Percentiles rank a stretch among this genome's conserved stretches.
These are phyloP conservation scores for Temnothorax ravouxi DNA, from an alignment of 2,888 invertebrate genomes.

Conservation along the genomic window DNA sequence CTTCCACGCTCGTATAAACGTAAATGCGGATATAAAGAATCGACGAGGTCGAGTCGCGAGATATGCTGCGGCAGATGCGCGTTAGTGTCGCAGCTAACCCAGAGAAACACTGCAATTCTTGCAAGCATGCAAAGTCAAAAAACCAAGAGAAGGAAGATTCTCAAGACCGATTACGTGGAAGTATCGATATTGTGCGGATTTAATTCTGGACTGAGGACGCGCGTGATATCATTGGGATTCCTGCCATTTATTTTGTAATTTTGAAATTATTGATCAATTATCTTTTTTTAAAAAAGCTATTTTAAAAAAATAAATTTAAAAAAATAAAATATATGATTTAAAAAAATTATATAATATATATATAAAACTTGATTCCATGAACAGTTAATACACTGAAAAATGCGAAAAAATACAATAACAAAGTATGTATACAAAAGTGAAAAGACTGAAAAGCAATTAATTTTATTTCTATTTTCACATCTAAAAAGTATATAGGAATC, in stretches of 20 bases:
- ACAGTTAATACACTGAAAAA: background rate
- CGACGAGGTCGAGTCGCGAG: background rate
- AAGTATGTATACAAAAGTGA: background rate
- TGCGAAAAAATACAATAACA: background rate
- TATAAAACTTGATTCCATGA: background rate
- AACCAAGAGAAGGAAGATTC: background rate
- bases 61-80: slow-evolving; percentile 21
- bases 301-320: background rate
- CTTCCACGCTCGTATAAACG: slow-evolving; percentile 23
- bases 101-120: background rate
- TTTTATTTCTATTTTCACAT: background rate
- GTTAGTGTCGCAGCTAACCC: background rate
- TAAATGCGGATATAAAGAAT: slow-evolving; percentile 26
- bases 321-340: background rate
- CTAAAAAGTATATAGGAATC: background rate
- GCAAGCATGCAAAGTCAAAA: background rate
- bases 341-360: no score
- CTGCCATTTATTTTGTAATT: background rate
- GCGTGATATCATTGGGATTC: background rate
- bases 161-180: background rate
- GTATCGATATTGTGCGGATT: background rate
- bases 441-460: background rate
- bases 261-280: background rate
- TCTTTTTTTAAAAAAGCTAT: background rate
- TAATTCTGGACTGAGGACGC: background rate